Conservation (phyloP, 2,113 vertebrate species). For the Chaenocephalus aceratus region DNA sequence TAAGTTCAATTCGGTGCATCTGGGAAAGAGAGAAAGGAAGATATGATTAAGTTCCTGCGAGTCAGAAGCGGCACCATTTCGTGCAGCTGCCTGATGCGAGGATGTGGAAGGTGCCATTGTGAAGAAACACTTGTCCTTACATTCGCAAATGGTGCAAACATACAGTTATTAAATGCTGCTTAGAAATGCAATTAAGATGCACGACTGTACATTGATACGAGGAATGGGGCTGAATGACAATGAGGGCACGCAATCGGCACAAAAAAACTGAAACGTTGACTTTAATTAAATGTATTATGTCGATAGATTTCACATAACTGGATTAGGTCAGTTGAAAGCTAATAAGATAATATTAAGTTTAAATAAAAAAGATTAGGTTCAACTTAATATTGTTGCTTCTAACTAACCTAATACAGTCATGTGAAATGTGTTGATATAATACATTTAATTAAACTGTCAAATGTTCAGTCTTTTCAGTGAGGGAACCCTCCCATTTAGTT, state of each 20-base stretch:
- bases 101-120: conserved; percentile 58
- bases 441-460: no score
- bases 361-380: no score
- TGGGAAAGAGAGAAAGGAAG: conserved; percentile 72
- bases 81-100: conserved; percentile 58
- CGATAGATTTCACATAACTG: no score
- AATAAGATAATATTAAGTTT: no score
- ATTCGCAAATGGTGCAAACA: conserved; percentile 51
- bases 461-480: no score
- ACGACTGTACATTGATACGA: conserved; percentile 35
- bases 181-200: conserved; percentile 53
- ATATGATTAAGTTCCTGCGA: conserved; percentile 79
- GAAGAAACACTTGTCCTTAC: conserved; percentile 57
- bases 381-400: no score
- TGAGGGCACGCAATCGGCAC: conserved; percentile 13
- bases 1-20: conserved; percentile 82
- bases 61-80: conserved; percentile 66
- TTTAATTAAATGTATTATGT: no score
- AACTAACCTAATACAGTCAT: no score
- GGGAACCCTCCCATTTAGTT: conserved; percentile 5
- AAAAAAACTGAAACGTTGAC: no score
- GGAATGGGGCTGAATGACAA: conserved; percentile 56
- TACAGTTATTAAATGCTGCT: conserved; percentile 68
- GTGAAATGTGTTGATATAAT: no score
- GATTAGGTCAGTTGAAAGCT: no score